Evolutionary conservation across 2,113 vertebrate species (phyloP), one percentile per base, ranked within the genome.

Genomic region (Oenanthe melanoleuca): DNA sequence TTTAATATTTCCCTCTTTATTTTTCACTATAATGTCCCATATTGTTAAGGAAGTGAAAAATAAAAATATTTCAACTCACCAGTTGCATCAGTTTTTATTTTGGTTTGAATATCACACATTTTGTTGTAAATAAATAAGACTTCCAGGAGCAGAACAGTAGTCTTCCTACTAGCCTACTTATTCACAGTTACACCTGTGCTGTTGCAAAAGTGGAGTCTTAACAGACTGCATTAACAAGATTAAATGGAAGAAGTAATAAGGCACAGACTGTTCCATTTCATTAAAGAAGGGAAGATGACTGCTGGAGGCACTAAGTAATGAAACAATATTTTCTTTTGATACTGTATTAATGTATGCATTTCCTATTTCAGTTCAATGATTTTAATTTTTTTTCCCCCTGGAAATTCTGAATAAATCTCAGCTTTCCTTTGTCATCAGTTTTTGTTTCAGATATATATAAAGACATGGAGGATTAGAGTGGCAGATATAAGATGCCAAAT

Each of bases 171-270:
- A 57, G 83, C 70, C 59, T 85, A 74, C 90, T 93, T 89, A 88
- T 65, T 91, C 92, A 92, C 21, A 70, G 90, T 94, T 83, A 95
- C 42, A 96, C 96, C 95, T 97, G 69, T 88, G 95, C 95, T 96
- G 93, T 86, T 92, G 93, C 95, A 97, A 93, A 97, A 96, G 78
- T 75, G 78, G 86, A 97, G 96, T 96, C 97, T 95, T 96, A 97
- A 97, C 95, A 97, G 97, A 94, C 91, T 96, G 93, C 92, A 96
- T 97, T 98, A 98, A 98, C 97, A 97, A 98, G 98, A 98, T 98
- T 98, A 98, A 97, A 97, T 88, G 95, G 95, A 96, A 97, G 97
- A 97, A 96, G 97, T 92, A 98, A 97, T 97, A 97, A 97, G 97
- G 88, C 95, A 97, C 96, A 98, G 97, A 94, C 96, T 91, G 96